Base-by-base conservation (phyloP, 2,797 vertebrate species). In the Rousettus madagascariensis region DNA sequence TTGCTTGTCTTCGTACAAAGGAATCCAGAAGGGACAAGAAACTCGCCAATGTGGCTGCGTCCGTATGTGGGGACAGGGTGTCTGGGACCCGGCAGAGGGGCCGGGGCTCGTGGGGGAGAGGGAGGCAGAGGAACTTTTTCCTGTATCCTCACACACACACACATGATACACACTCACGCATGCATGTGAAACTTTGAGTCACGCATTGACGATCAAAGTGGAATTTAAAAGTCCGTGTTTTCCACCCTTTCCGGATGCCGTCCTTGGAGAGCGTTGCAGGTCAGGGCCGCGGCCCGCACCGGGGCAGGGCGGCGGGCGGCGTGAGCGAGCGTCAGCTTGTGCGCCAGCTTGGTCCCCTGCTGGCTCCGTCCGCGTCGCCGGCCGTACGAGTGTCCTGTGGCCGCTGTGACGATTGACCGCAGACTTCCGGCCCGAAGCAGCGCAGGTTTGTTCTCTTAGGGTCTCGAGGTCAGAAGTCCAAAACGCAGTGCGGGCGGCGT, bases 271-370 rank as follows among this genome's bases (percentile, higher is more conserved):
- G 24, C 24, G 12, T 78, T 63, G 57, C 8, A 33, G 33, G 33
- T 33, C 33, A 33, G 74, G 53, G 15, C 3, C 20, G 15, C 41
- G 55, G 69, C 49, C 71, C 0, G 7, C 41, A 6, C 26, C 0
- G 8, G 53, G 55, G 15, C 33, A 0, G 53, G 55, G 15, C 33
- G 0, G 4, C 1, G 71, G 61, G 66, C 33, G 33, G 15, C 2
- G 0, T 3, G 55, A 22, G 16, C 10, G 1, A 6, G 46, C 4
- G n/a, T 57, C 11, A 1, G 55, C 33, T 51, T 0, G 16, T 38
- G 38, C 6, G 38, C 38, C 38, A 38, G 51, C 10, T 41, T 41
- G 41, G 41, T 38, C 38, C 49, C 68, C 28, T 5, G 22, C 49
- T 1, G 22, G 26, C 33, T 51, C 59, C 30, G 0, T 74, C 49